phyloP scores from a whole-genome alignment of 2,888 invertebrate species.

The Didymodactylos carnosus region DNA sequence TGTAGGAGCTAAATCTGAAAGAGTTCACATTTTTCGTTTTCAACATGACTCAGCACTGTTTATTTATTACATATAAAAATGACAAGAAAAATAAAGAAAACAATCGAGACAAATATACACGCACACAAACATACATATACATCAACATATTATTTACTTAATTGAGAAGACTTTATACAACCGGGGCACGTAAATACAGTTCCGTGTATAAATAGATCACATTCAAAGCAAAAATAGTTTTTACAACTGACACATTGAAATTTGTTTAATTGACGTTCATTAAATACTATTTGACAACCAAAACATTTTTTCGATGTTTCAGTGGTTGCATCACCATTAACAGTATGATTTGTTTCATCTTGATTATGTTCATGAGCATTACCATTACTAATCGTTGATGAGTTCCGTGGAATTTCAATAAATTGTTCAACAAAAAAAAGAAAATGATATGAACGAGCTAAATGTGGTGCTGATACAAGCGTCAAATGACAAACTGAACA shows the following conservation, averaged over 20 bases:
- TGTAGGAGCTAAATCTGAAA: too few relatives aligned
- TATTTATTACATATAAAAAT: background rate
- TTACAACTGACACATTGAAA: constrained; percentile 60
- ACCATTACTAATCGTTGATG: constrained; percentile 13
- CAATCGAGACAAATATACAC: too few relatives aligned
- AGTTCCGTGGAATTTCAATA: constrained; percentile 42
- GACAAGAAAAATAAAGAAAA: too few relatives aligned
- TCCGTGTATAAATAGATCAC: constrained; percentile 79
- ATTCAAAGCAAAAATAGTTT: constrained; percentile 70
- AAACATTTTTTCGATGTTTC: constrained; percentile 14
- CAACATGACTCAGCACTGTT: too few relatives aligned
- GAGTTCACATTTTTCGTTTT: too few relatives aligned
- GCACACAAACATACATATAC: too few relatives aligned
- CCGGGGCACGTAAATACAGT: constrained; percentile 87
- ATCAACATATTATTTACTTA: too few relatives aligned
- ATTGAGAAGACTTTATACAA: constrained; percentile 41
- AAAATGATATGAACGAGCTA: constrained; percentile 90
- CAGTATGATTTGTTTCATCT: constrained; percentile 33
- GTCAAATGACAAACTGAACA: constrained; percentile 82
- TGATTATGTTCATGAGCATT: constrained; percentile 10
- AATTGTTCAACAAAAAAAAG: constrained; percentile 75
- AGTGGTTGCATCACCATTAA: constrained; percentile 15
- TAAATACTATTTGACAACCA: constrained; percentile 14
- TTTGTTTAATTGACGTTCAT: constrained; percentile 30
- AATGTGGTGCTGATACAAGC: constrained; percentile 85